Base-by-base conservation (phyloP, 2,113 vertebrate genomes). In the Rhabdomys dilectus region DNA sequence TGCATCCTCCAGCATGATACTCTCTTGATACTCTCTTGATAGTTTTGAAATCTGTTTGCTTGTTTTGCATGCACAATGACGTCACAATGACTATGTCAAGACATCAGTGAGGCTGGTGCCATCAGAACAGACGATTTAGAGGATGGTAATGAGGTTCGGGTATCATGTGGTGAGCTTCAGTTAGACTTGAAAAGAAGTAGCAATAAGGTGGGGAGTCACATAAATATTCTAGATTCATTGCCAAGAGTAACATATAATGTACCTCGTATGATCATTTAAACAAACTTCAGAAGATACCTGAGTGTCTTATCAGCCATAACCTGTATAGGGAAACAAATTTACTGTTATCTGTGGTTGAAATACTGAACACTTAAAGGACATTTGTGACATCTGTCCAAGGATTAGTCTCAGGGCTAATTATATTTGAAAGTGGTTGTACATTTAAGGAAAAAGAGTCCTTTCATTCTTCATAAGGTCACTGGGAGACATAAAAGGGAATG, bases 181-280 rank as follows among this genome's bases (percentile, higher is more conserved):
- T 42, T 62, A 29, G 9, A 3, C 42, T 42, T 42, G 15, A 62
- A 76, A 3, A 4, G 21, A 91, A 53, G 0, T n/a, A 56, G 98
- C 91, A 99, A 98, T 97, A 98, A 97, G 98, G 96, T 98, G 60
- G 98, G 98, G 72, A 96, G 98, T 99, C 98, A 98, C 98, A 98
- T 97, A 98, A 73, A 97, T 98, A 87, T 97, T 94, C 96, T 98
- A 66, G 98, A 99, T 89, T 91, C 97, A 70, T 98, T 97, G 60
- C 98, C 98, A 94, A 99, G 95, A 98, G 98, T 93, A 99, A 99
- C 97, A 98, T 98, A 34, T 98, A 98, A 12, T 99, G 98, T 58
- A 5, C 98, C 98, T 42, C 97, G 98, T 91, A 3, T 36, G 99
- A 99, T 96, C 98, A 98, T 97, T 98, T 98, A 97, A 98, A 97